Base-by-base conservation (phyloP, 2,888 invertebrate species). In the Drosophila borborema region DNA sequence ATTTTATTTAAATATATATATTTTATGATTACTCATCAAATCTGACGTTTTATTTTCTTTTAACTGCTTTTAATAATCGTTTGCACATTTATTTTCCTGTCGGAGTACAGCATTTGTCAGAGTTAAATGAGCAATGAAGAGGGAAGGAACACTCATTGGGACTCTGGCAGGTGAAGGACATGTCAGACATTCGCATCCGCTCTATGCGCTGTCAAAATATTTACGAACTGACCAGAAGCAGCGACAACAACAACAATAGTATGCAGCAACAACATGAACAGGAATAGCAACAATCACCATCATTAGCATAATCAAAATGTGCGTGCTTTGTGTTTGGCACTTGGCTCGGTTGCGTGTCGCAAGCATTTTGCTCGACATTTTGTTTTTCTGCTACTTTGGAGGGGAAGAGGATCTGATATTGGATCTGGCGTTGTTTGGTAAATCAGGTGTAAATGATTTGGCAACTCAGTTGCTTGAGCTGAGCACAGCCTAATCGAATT, bases 391-490 rank as follows among this genome's bases (percentile, higher is more conserved):
- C 23, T n/a, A 10, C 23, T 10, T 28, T 16, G 48, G 45, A 23
- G 48, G 45, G 36, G 14, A 53, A 68, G 36, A 51, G 64, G 38
- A 23, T 3, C n/a, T 45, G 54, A 20, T 16, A 58, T 56, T 31
- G 54, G 23, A 43, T 40, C 59, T 45, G 38, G n/a, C 41, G 45
- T 55, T 60, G 53, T 61, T 54, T 58, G 61, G 51, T 64, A 71
- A 85, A 85, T 89, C 87, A 84, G 87, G 89, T 89, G 89, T 81
- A 67, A 85, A 84, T 85, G 74, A 84, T 85, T 79, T 79, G 81
- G 69, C 72, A 80, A n/a, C 62, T 71, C 49, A 64, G 64, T 34
- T 68, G 72, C 61, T 67, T 45, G 59, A 62, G 23, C 58, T 53
- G 28, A 48, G 79, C 56, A 43, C 60, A 64, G 53, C 53, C 61